phyloP scores from a whole-genome alignment of 2,888 invertebrate species.

The Pogonocherus hispidulus region DNA sequence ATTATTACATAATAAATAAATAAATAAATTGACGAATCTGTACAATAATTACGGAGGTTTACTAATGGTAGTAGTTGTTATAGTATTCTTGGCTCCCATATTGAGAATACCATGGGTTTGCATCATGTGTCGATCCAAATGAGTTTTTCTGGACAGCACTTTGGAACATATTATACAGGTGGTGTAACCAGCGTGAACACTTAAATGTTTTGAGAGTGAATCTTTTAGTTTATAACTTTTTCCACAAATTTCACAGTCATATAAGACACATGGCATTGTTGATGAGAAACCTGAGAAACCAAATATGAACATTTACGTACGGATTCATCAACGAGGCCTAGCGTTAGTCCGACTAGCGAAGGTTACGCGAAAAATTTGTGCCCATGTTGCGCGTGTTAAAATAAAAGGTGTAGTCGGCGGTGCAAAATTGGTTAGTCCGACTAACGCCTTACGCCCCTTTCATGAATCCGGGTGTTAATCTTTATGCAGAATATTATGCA shows the following conservation, averaged over 20 bases:
- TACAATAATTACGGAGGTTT: conserved; percentile 4
- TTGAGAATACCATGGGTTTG: conserved; percentile 16
- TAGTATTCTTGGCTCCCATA: conserved; percentile 4
- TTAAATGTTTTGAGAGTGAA: conserved; percentile 41
- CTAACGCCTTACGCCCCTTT: too few species aligned
- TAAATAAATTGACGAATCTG: not conserved
- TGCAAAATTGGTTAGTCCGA: too few species aligned
- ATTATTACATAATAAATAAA: conserved; percentile 19
- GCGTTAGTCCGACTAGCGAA: too few species aligned
- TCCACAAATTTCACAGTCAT: conserved; percentile 40
- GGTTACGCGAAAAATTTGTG: too few species aligned
- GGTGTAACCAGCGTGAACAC: conserved; percentile 50
- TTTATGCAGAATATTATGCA: too few species aligned
- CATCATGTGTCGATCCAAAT: conserved; percentile 49
- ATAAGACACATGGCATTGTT: not conserved
- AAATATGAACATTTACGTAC: too few species aligned
- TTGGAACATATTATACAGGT: conserved; percentile 50
- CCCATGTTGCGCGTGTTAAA: too few species aligned
- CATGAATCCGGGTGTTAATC: too few species aligned
- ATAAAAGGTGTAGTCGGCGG: too few species aligned
- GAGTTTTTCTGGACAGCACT: conserved; percentile 52
- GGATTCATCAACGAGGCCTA: too few species aligned
- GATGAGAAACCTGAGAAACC: conserved; percentile 2
- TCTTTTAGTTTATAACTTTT: conserved; percentile 39
- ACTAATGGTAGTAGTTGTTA: not conserved